Base-by-base conservation (phyloP, 2,888 invertebrate species). In the Microctonus brassicae region DNA sequence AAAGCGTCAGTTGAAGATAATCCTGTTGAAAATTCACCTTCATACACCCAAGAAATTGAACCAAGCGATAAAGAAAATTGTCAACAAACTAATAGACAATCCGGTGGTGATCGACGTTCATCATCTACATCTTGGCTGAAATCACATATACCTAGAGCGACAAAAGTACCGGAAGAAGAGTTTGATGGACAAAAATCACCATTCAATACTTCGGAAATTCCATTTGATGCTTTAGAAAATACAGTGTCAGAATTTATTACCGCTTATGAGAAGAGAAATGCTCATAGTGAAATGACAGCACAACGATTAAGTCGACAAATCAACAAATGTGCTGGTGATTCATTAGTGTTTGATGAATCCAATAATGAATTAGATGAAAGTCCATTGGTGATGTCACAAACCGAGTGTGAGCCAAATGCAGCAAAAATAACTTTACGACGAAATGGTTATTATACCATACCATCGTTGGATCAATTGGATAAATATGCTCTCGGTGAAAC, bases 401-500 rank as follows among this genome's bases (percentile, higher is more conserved):
- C 74, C 7, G 82, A 83, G 36, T 79, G 80, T 69, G 87, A 89
- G 2, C 89, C 90, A 0, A 93, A 94, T 84, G 93, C 94, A 0
- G 92, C 95, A 0, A 95, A 96, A 1, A 93, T 98, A 6, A 90
- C 91, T 7, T 88, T 97, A 53, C 92, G 91, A 0, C 90, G 97
- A 0, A 92, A 89, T 0, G 98, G 97, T 6, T 99, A 99, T 88
- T 99, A 96, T 86, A 97, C 96, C 0, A 92, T 96, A 74, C 99
- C 99, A 0, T 88, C 93, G 0, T 83, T 97, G 71, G 94, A 96
- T 52, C 94, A 96, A 77, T 90, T 99, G 80, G 91, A 91, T 81
- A 91, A 90, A 0, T 93, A 92, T 84, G 89, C 94, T 53, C 90
- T 92, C 0, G 91, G 93, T 5, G 93, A 95, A 0, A 90, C 92